Evolutionary conservation across 2,797 vertebrate genomes (phyloP).

Genomic region (Anomalospiza imberbis): DNA sequence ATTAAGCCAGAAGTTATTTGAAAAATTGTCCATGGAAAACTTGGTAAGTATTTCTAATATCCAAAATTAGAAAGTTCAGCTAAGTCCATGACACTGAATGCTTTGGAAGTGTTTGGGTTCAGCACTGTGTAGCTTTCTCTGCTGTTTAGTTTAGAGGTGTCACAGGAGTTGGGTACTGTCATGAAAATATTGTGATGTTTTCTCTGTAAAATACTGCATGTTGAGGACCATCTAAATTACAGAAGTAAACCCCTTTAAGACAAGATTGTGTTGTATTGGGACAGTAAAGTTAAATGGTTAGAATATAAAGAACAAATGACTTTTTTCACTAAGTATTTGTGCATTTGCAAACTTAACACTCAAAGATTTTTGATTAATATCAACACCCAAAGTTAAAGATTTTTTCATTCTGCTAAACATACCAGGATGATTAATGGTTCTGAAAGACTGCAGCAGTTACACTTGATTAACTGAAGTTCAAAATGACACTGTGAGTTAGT

Average conservation of each 20-base stretch:
- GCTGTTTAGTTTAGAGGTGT: neutral
- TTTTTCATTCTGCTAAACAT: neutral
- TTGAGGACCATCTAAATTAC: neutral
- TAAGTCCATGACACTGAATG: neutral
- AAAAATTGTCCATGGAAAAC: neutral
- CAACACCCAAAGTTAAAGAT: neutral
- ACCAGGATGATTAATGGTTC: neutral
- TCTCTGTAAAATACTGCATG: neutral
- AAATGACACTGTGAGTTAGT: neutral
- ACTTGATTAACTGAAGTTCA: slow-evolving; percentile 3
- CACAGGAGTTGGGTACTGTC: neutral
- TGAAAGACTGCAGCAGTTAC: neutral
- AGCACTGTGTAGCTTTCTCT: neutral
- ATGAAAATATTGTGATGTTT: neutral
- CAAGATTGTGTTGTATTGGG: neutral
- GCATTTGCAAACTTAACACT: neutral
- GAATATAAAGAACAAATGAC: neutral
- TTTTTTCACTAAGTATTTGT: neutral
- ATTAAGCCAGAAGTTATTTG: neutral
- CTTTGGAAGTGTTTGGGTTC: neutral
- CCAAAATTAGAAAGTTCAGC: neutral
- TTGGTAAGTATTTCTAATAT: neutral
- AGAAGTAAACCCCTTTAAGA: neutral
- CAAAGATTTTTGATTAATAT: neutral
- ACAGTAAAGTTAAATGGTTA: neutral